Percentiles rank a stretch among this genome's conserved stretches.
Conservation (phyloP, 2,113 vertebrate species). For the Actenoides hombroni region DNA sequence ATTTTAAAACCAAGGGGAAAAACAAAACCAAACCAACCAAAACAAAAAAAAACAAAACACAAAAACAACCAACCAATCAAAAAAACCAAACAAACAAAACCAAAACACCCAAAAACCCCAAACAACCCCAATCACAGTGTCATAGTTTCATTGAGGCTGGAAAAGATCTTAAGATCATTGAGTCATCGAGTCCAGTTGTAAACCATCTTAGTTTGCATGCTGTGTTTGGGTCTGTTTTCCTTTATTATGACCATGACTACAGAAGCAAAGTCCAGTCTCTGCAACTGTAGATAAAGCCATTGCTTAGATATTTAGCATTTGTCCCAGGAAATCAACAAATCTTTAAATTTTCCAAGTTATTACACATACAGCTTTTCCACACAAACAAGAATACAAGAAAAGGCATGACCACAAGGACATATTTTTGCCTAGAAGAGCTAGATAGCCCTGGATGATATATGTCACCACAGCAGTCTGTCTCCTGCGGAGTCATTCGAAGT, state of each 20-base stretch:
- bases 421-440: background rate
- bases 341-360: background rate
- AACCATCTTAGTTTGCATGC: background rate
- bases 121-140: background rate
- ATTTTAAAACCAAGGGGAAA: background rate
- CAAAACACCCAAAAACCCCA: background rate
- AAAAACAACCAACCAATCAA: no score
- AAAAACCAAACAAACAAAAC: no score
- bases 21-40: background rate
- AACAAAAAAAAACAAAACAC: background rate
- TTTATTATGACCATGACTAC: background rate
- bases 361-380: background rate
- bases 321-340: background rate
- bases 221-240: background rate
- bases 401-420: background rate
- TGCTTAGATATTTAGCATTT: background rate
- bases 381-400: background rate
- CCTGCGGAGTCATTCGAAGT: background rate
- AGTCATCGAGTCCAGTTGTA: background rate
- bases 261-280: background rate
- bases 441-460: background rate
- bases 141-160: background rate
- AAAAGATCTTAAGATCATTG: background rate
- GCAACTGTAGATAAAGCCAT: background rate
- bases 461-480: background rate